Base-by-base conservation (phyloP, 2,888 invertebrate species). In the Microctonus aethiopoides region DNA sequence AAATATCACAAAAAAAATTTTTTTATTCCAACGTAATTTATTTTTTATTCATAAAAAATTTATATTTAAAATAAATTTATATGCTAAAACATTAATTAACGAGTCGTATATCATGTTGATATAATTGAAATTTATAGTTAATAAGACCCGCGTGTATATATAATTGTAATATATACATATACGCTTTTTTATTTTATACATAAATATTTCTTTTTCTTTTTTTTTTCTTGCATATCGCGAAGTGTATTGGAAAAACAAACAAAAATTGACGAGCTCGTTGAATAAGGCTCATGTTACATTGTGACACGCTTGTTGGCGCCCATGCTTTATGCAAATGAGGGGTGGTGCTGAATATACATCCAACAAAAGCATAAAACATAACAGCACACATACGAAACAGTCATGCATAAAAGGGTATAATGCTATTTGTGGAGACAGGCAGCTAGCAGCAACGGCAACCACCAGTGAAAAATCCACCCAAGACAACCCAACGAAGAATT, bases 301-400 rank as follows among this genome's bases (percentile, higher is more conserved):
- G 52, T 36, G 61, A 64, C 63, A 57, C 46, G 59, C 46, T 57
- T 57, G 64, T 59, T 56, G 29, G 59, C 46, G 64, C 52, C 46
- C 20, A 54, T 67, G 64, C 51, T 71, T 67, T 68, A 71, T 68
- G 68, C 68, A 68, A 68, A 71, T 71, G 63, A 57, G 29, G 22
- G 62, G 52, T 36, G 59, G 41, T 68, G 46, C 60, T 56, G 62
- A 36, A 16, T 67, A 41, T 24, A 29, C 41, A 36, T 57, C 59
- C 59, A 29, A n/a, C n/a, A n/a, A n/a, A n/a, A n/a, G n/a, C 32
- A 39, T 46, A 34, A 57, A 57, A 39, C 34, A 41, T 67, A 20
- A 16, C 3, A 1, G 16, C 5, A 46, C 46, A 46, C 16, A 46
- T 46, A 46, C 29, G 16, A n/a, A n/a, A n/a, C n/a, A n/a, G n/a